A percentile compares a stretch with the other conserved stretches of the same genome.
Conservation (phyloP, 2,888 invertebrate species). For the Tubulanus polymorphus region DNA sequence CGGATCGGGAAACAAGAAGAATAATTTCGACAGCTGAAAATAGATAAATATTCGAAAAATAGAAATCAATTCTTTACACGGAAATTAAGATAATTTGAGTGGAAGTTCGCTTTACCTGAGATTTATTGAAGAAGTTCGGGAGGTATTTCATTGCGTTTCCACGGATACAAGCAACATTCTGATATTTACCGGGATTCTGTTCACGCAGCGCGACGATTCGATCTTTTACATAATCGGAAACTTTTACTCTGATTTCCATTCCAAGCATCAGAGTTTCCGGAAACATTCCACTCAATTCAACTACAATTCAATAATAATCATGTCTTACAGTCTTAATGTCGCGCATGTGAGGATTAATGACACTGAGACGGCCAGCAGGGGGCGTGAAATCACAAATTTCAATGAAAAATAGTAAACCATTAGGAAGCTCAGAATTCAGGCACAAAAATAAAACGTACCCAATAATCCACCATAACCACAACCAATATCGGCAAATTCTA, state of each 20-base stretch:
- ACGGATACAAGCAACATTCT: constrained; percentile 90
- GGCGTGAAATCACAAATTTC: not conserved
- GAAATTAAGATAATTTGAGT: too few species aligned
- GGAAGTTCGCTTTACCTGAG: constrained; percentile 69
- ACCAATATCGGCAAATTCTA: constrained; percentile 93
- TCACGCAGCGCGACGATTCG: constrained; percentile 79
- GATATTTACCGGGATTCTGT: constrained; percentile 71
- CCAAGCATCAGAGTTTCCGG: constrained; percentile 86
- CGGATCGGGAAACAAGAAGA: constrained; percentile 98
- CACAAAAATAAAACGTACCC: constrained; percentile 56
- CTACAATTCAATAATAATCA: constrained; percentile 55
- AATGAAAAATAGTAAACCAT: not conserved
- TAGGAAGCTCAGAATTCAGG: not conserved
- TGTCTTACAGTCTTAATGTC: too few species aligned
- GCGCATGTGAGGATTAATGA: too few species aligned
- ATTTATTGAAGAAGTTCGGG: constrained; percentile 93
- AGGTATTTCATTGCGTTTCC: constrained; percentile 99
- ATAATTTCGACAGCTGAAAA: constrained; percentile 84
- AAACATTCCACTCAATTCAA: constrained; percentile 86
- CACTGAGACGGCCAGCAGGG: too few species aligned
- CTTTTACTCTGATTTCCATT: constrained; percentile 96
- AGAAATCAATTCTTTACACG: too few species aligned
- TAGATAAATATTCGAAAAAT: too few species aligned
- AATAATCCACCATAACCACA: constrained; percentile 97
- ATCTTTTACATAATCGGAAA: constrained; percentile 96